phyloP scores from a whole-genome alignment of 2,113 vertebrate genomes.

The Phylloscopus trochilus region DNA sequence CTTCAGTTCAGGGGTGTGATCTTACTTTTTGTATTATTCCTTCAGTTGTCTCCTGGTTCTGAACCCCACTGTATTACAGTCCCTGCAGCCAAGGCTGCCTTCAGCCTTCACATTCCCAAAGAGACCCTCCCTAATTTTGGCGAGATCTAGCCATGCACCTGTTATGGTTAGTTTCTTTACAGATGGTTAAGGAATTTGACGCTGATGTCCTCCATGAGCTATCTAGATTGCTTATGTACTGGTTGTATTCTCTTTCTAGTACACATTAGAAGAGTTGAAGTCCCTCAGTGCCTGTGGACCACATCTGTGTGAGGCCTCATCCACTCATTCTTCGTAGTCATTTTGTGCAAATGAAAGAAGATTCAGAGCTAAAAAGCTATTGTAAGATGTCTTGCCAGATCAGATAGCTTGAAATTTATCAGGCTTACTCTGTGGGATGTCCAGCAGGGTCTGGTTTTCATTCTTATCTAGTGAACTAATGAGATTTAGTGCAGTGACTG shows the following conservation, averaged over 20 bases:
- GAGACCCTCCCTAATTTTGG: neutral
- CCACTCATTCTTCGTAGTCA: neutral
- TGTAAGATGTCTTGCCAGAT: neutral
- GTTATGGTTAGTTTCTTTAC: neutral
- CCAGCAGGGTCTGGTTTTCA: neutral
- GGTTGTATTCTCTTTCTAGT: neutral
- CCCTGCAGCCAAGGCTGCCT: neutral
- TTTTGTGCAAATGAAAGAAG: neutral
- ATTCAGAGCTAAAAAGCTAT: neutral
- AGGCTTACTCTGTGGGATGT: neutral
- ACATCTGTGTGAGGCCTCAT: neutral
- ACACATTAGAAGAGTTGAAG: neutral
- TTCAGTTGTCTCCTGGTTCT: neutral
- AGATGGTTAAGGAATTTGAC: neutral
- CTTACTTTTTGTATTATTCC: neutral
- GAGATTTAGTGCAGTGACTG: neutral
- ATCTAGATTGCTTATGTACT: neutral
- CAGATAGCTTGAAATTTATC: neutral
- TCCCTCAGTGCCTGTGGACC: neutral
- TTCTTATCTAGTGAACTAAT: neutral
- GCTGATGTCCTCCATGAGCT: neutral
- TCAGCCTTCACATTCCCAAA: neutral
- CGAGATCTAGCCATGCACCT: neutral
- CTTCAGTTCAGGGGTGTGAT: neutral
- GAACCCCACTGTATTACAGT: neutral